Base-by-base conservation (phyloP, 2,888 invertebrate genomes). In the Flexamia atlantica region DNA sequence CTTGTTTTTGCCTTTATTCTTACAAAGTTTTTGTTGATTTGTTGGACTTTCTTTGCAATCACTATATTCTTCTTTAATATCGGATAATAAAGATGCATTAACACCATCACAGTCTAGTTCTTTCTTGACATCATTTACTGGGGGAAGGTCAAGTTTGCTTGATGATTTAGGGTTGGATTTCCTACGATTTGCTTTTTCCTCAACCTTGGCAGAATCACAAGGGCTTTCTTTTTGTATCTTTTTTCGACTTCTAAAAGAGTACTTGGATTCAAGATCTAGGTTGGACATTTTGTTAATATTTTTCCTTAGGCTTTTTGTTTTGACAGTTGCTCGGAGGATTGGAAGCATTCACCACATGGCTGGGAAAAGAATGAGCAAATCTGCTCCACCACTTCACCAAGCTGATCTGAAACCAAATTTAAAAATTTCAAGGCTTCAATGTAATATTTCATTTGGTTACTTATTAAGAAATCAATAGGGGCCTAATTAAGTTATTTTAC, bases 211-310 rank as follows among this genome's bases (percentile, higher is more conserved):
- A 23, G 20, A 23, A 20, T 57, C 23, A 57, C 17, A 12, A 12
- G 25, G 23, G 7, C 5, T 28, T 25, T 28, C 64, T 64, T 28
- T 64, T 64, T 64, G 64, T 64, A 64, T 9, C 14, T 64, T 64
- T 28, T 64, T 64, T 28, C 64, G 28, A 17, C 64, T n/a, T 64
- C 64, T 64, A 30, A 64, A 64, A 30, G 64, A 64, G 30, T 28
- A 64, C 14, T 64, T 64, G 5, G 64, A 64, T 20, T 28, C 20
- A 28, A 64, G 5, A 28, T 64, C 64, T 64, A 12, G 28, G 1
- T 10, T 14, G 28, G 64, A 64, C 64, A 64, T 64, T 30, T 1
- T 17, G 23, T 23, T 23, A 53, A 46, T 46, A 12, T 46, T 10
- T 46, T 46, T 46, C 17, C 46, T 46, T 46, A 10, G 14, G 3